Percentiles rank a stretch among this genome's conserved stretches.
Conservation (phyloP, 2,113 vertebrate genomes). For the Australoheros scitulus region DNA sequence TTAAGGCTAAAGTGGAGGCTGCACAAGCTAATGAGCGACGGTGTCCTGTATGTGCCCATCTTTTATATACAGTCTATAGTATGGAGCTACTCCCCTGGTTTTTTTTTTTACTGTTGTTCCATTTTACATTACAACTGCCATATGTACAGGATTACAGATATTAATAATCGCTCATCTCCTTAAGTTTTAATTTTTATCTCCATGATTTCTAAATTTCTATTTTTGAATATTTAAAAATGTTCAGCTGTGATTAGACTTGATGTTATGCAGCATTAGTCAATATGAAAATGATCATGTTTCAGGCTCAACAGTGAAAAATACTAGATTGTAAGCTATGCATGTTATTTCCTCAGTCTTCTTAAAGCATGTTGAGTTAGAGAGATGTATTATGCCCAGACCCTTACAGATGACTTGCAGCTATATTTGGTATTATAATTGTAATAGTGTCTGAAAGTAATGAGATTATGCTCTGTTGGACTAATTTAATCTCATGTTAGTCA, state of each 20-base stretch:
- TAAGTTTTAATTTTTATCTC: neutral
- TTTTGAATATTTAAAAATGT: neutral
- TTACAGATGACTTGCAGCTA: slow-evolving; percentile 12
- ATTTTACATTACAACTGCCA: neutral
- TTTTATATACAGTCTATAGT: neutral
- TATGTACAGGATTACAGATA: neutral
- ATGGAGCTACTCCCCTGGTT: accelerated
- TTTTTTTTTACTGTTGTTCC: neutral
- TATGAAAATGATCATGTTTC: neutral
- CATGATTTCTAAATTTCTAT: neutral
- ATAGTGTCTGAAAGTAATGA: slow-evolving; percentile 52
- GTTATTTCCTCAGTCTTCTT: neutral
- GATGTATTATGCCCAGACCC: neutral
- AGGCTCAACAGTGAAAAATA: neutral
- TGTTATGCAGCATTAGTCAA: neutral
- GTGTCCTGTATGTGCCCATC: neutral
- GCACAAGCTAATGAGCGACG: neutral
- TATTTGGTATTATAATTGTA: slow-evolving; percentile 43
- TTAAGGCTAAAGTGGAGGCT: neutral
- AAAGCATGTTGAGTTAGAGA: slow-evolving; percentile 4
- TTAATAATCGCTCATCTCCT: neutral
- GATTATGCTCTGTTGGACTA: slow-evolving; percentile 49
- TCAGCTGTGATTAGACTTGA: neutral
- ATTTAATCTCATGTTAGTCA: slow-evolving; percentile 48
- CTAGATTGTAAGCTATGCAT: neutral